Evolutionary conservation across 2,113 vertebrate genomes (phyloP).

Genomic region (Anseranas semipalmata): DNA sequence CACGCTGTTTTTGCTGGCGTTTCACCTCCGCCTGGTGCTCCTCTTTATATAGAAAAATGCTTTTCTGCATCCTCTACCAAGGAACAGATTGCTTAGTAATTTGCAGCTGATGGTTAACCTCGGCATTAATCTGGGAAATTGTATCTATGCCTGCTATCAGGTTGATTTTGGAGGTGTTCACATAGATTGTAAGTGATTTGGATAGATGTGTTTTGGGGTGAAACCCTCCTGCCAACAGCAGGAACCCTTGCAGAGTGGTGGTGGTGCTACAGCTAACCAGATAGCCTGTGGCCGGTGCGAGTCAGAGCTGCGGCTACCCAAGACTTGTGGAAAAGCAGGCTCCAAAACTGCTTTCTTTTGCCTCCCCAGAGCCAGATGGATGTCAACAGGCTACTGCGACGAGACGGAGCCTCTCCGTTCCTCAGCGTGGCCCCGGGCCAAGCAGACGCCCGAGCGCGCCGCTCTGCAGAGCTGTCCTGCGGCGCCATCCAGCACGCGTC

Average conservation of each 20-base stretch:
- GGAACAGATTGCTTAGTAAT: background rate
- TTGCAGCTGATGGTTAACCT: background rate
- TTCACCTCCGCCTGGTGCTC: background rate
- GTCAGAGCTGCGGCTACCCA: rapidly evolving
- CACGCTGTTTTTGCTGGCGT: background rate
- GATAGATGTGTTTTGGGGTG: background rate
- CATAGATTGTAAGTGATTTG: rapidly evolving
- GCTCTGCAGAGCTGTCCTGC: background rate
- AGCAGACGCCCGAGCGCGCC: background rate
- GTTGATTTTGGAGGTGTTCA: background rate
- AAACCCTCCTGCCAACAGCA: background rate
- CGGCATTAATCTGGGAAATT: background rate
- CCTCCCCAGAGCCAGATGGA: background rate
- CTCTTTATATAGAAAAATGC: background rate
- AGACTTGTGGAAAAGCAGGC: background rate
- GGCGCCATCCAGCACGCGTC: background rate
- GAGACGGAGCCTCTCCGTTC: rapidly evolving
- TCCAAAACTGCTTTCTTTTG: background rate
- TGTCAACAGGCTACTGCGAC: background rate
- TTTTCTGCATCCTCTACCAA: background rate
- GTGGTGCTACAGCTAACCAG: background rate
- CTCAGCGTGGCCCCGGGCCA: background rate
- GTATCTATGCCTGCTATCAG: background rate
- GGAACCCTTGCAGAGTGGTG: rapidly evolving
- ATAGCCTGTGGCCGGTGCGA: rapidly evolving